A percentile compares a stretch with the other conserved stretches of the same genome.
Conservation (phyloP, 2,113 vertebrate species). For the Otocyon megalotis region DNA sequence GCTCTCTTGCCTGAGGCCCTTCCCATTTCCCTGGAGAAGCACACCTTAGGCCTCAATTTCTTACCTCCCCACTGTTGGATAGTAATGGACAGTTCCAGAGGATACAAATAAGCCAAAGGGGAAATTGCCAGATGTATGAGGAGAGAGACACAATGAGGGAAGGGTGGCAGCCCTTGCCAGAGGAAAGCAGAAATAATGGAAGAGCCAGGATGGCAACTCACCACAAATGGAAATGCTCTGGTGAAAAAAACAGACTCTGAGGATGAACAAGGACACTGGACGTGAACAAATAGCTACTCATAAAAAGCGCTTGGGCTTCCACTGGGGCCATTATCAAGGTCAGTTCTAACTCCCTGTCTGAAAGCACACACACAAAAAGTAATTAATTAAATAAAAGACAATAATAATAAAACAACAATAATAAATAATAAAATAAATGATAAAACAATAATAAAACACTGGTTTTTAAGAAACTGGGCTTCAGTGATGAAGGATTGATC, state of each 20-base stretch:
- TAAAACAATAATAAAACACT: not conserved
- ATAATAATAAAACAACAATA: not conserved
- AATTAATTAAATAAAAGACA: too few species aligned
- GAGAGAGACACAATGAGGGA: fast-evolving
- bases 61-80: not conserved
- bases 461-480: not conserved
- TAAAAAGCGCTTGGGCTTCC: not conserved
- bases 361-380: not conserved
- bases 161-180: fast-evolving
- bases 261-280: fast-evolving
- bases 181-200: not conserved
- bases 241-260: too few species aligned
- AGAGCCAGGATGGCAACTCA: fast-evolving
- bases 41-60: fast-evolving
- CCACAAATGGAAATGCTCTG: fast-evolving
- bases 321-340: not conserved
- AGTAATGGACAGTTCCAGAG: not conserved
- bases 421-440: too few species aligned
- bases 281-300: fast-evolving
- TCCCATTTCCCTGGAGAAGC: not conserved
- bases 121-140: fast-evolving
- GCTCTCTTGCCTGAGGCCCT: fast-evolving
- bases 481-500: not conserved
- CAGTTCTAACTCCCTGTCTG: not conserved
- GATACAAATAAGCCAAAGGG: not conserved